Conservation (phyloP, 2,113 vertebrate genomes). For the Atractosteus spatula region DNA sequence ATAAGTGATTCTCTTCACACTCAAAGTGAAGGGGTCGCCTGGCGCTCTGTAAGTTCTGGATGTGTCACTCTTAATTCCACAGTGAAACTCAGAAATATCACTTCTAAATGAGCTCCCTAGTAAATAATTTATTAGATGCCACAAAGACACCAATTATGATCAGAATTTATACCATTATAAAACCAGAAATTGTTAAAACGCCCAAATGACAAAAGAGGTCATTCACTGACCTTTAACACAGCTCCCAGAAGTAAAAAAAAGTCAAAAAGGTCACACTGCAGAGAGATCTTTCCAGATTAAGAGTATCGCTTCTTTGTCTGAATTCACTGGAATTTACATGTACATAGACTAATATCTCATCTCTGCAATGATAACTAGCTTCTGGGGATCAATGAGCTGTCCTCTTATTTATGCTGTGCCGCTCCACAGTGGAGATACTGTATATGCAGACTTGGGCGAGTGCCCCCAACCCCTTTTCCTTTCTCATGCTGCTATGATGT, state of each 20-base stretch:
- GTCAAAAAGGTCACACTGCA: constrained; percentile 69
- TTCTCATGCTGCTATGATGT: too few relatives aligned
- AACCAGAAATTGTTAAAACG: neutral
- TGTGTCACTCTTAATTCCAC: constrained; percentile 2
- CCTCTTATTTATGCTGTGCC: neutral
- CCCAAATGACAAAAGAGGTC: constrained; percentile 13
- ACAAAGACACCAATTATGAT: constrained; percentile 17
- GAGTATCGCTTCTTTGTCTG: constrained; percentile 65
- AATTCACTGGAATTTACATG: constrained; percentile 80
- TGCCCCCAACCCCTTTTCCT: too few relatives aligned
- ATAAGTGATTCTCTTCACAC: constrained; percentile 1
- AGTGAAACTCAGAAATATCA: neutral
- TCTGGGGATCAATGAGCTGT: neutral
- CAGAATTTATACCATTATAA: neutral
- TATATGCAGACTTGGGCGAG: neutral
- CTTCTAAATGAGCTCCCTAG: neutral
- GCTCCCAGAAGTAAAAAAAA: constrained; percentile 43
- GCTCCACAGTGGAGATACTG: neutral
- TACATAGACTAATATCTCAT: constrained; percentile 57
- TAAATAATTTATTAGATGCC: constrained; percentile 17
- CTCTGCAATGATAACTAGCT: neutral
- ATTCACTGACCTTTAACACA: constrained; percentile 1
- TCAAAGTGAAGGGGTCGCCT: neutral
- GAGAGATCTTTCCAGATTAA: constrained; percentile 62
- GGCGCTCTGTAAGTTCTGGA: constrained; percentile 11